Evolutionary conservation across 2,888 invertebrate species (phyloP).

Genomic region (Melanostoma scalare): DNA sequence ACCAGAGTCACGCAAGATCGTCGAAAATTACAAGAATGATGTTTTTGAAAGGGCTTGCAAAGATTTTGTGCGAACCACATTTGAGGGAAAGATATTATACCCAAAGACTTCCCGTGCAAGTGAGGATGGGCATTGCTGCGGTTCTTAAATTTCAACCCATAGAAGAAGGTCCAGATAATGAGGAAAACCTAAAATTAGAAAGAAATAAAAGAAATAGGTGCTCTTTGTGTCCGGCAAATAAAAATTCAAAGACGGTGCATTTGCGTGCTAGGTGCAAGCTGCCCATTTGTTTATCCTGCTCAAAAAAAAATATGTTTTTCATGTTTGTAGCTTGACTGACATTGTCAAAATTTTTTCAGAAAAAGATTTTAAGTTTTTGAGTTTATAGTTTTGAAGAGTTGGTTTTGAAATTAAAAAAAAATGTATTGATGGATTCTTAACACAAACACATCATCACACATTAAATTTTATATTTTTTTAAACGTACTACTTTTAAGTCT

Average conservation of each 20-base stretch:
- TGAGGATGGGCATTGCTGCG: conserved; percentile 5
- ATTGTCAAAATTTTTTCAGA: conserved; percentile 29
- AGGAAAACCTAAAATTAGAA: not conserved
- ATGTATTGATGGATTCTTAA: conserved; percentile 9
- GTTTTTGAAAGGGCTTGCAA: conserved; percentile 19
- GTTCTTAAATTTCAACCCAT: conserved; percentile 14
- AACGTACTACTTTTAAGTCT: too few species aligned
- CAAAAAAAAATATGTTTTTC: conserved; percentile 17
- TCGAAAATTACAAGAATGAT: conserved; percentile 13
- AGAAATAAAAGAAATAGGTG: conserved; percentile 21
- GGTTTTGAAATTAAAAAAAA: conserved; percentile 14
- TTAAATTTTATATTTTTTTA: too few species aligned
- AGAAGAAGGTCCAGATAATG: conserved; percentile 19
- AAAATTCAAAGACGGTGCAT: conserved; percentile 19
- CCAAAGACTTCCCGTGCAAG: conserved; percentile 6
- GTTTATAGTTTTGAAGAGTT: conserved; percentile 11
- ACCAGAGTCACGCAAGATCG: conserved; percentile 21
- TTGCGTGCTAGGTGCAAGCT: conserved; percentile 17
- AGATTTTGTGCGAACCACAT: conserved; percentile 28
- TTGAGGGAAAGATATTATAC: conserved; percentile 27
- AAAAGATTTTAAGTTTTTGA: conserved; percentile 26
- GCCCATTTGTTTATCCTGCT: conserved; percentile 19
- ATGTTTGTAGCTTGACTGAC: conserved; percentile 3
- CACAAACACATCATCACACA: too few species aligned
- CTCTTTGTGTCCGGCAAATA: conserved; percentile 21